These are phyloP conservation scores for Chelon auratus DNA, from an alignment of 2,797 vertebrate species.

Conservation along the genomic window DNA sequence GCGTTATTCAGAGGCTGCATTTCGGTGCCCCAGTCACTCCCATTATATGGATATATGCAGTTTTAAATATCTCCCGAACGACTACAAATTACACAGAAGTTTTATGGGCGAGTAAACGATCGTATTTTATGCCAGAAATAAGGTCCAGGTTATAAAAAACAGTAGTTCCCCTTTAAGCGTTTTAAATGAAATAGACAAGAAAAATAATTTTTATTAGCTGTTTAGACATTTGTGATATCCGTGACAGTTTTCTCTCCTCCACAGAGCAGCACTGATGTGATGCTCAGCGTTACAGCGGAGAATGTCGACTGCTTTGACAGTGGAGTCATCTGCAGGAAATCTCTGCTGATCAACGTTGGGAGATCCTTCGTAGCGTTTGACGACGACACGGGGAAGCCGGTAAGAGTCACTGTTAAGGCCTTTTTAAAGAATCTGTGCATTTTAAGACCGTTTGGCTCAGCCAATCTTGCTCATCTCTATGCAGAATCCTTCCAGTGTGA, in stretches of 20 bases:
- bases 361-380: constrained; percentile 89
- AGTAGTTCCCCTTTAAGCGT: too few relatives aligned
- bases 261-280: constrained; percentile 87
- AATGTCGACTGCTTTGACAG: constrained; percentile 93
- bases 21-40: too few relatives aligned
- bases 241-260: constrained; percentile 26
- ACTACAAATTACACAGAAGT: too few relatives aligned
- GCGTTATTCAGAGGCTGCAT: too few relatives aligned
- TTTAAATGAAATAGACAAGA: too few relatives aligned
- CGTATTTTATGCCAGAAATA: too few relatives aligned
- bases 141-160: too few relatives aligned
- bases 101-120: too few relatives aligned
- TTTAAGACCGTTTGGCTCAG: not conserved
- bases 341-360: constrained; percentile 87
- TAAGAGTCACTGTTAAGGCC: constrained; percentile 72
- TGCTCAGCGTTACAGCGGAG: constrained; percentile 88
- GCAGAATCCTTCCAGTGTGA: constrained; percentile 89
- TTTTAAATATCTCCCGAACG: too few relatives aligned
- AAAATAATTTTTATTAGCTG: not conserved
- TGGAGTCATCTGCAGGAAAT: constrained; percentile 92
- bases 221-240: not conserved
- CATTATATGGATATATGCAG: too few relatives aligned
- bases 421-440: too few relatives aligned
- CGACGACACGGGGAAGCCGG: constrained; percentile 90
- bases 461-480: not conserved